Percentiles rank a stretch among this genome's conserved stretches.
Evolutionary conservation across 2,797 vertebrate species (phyloP).

Genomic region (Acanthopagrus latus): DNA sequence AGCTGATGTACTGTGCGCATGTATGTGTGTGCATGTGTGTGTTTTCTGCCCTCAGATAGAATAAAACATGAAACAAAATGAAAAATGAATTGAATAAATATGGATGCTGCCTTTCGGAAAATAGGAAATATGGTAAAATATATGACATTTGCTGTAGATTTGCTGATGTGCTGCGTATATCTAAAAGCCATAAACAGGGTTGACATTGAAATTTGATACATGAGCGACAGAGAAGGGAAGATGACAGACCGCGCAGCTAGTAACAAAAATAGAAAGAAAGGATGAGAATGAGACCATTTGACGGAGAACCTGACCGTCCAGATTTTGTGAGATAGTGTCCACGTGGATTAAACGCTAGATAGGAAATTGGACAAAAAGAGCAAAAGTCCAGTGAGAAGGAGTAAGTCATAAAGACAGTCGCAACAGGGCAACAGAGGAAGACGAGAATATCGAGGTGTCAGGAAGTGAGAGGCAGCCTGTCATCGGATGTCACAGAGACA

Average conservation of each 20-base stretch:
- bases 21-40: constrained; percentile 16
- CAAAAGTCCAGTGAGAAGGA: constrained; percentile 22
- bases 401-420: constrained; percentile 31
- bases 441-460: constrained; percentile 67
- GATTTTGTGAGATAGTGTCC: constrained; percentile 5
- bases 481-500: constrained; percentile 63
- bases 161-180: constrained; percentile 15
- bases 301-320: constrained; percentile 23
- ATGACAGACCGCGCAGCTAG: constrained; percentile 9
- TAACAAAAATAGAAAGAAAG: constrained; percentile 8
- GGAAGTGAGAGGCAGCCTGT: constrained; percentile 50
- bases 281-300: constrained; percentile 12
- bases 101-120: constrained; percentile 14
- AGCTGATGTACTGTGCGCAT: constrained; percentile 8
- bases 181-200: constrained; percentile 10
- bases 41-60: neutral
- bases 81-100: constrained; percentile 10
- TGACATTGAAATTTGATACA: constrained; percentile 4
- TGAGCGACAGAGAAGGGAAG: constrained; percentile 7
- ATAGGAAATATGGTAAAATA: constrained; percentile 3
- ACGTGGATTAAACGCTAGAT: constrained; percentile 33
- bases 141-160: constrained; percentile 3
- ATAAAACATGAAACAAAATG: neutral
- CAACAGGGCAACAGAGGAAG: constrained; percentile 5
- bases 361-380: constrained; percentile 50